Conservation (phyloP, 2,797 vertebrate species). For the Emydoidea blandingii region DNA sequence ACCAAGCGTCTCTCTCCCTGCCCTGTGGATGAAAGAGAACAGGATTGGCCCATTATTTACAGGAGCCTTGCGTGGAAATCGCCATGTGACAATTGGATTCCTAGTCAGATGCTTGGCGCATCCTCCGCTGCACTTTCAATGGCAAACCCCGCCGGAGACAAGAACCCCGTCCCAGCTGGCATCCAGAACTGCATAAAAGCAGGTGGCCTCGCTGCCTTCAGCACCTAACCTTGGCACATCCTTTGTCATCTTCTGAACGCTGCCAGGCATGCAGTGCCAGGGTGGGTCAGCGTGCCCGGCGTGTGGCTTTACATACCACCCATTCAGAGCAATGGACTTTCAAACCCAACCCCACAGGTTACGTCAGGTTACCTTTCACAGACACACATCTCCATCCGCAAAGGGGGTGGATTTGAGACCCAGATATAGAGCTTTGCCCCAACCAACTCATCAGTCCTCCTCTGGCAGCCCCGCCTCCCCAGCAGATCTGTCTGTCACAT, state of each 20-base stretch:
- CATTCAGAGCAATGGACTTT: no score
- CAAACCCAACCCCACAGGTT: background rate
- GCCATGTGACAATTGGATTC: background rate
- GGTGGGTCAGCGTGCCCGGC: accelerated
- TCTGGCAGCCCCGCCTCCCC: accelerated
- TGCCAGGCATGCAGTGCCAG: no score
- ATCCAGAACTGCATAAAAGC: background rate
- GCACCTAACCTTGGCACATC: background rate
- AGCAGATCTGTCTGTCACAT: background rate
- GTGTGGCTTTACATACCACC: accelerated
- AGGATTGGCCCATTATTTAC: background rate
- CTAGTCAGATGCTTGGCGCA: background rate
- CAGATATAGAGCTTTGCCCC: accelerated
- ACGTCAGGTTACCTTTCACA: accelerated
- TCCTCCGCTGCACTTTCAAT: background rate
- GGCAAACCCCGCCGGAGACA: background rate
- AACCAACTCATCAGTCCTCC: accelerated
- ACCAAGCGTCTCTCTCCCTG: background rate
- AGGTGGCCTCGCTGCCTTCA: background rate
- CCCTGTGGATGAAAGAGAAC: background rate
- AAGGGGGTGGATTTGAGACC: background rate
- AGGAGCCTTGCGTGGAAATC: background rate
- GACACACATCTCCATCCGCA: accelerated
- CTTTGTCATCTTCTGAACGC: accelerated
- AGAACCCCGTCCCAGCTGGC: background rate